Evolutionary conservation across 2,113 vertebrate genomes (phyloP), one percentile per base, ranked within the genome.

Genomic region (Antechinus stuartii): DNA sequence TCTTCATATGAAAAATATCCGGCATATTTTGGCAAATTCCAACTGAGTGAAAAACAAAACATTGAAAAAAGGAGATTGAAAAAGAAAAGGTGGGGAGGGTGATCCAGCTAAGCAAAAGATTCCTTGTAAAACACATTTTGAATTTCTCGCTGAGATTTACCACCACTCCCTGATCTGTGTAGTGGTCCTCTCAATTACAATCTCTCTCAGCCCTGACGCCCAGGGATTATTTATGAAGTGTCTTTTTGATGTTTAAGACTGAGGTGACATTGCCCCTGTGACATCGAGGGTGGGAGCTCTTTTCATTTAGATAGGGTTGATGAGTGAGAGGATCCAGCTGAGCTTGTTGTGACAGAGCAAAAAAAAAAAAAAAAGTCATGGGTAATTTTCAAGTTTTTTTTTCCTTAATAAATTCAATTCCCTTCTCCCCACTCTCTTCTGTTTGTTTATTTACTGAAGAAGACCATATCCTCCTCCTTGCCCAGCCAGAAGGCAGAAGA

Each of bases 241-340:
- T 84, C n/a, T 84, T 84, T 84, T 42, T 84, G 68, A 84, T 84
- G 68, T 84, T 84, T 42, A 42, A n/a, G 68, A 84, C n/a, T 0
- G 6, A 23, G 94, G 92, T 84, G 68, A 84, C 68, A 84, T 84
- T 42, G 68, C n/a, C n/a, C 68, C 68, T 84, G n/a, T 42, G 7
- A 35, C 68, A 42, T n/a, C 19, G 8, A 92, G 84, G 96, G 49
- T 94, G 76, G 93, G 92, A 95, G 68, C 6, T 95, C 8, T 91
- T 93, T 56, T 26, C 11, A 89, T 47, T 94, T 91, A 76, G 30
- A 76, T 95, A 76, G 94, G 2, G 91, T 93, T 92, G 57, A 91
- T 90, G 93, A 91, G 53, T 26, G 92, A 61, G 93, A 96, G 46
- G n/a, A 57, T 93, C 2, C 76, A n/a, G 68, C 46, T 92, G 54